Percentiles rank a stretch among this genome's conserved stretches.
Conservation (phyloP, 30 jellyfish, hydroid and myxozoan genomes). For the Mastigias papua region DNA sequence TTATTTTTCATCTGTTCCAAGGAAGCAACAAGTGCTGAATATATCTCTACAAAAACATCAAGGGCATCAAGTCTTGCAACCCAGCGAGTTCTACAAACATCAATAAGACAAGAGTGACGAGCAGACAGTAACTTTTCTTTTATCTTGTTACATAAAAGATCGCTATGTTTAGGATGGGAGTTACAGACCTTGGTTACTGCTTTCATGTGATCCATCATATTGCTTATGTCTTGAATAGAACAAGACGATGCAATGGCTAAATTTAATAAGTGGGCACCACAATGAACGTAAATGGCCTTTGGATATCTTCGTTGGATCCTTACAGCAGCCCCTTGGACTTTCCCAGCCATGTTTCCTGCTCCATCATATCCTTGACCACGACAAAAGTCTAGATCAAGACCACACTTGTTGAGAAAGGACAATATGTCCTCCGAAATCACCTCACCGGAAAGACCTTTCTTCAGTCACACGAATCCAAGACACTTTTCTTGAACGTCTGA, state of each 20-base stretch:
- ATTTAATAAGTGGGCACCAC: constrained; percentile 64
- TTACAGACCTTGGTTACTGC: constrained; percentile 25
- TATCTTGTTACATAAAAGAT: constrained; percentile 3
- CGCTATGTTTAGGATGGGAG: constrained; percentile 19
- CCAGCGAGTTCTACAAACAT: constrained; percentile 79
- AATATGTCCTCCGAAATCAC: constrained; percentile 41
- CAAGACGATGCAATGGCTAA: constrained; percentile 68
- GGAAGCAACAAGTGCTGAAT: constrained; percentile 12
- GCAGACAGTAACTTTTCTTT: neutral
- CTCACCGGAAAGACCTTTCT: constrained; percentile 75
- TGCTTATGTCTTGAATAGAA: constrained; percentile 34
- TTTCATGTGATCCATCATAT: constrained; percentile 70
- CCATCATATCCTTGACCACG: constrained; percentile 86
- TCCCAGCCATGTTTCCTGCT: constrained; percentile 86
- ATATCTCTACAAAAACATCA: constrained; percentile 39
- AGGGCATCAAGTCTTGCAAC: constrained; percentile 65
- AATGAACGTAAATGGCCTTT: constrained; percentile 71
- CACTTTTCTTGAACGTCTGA: neutral
- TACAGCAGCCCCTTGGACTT: constrained; percentile 62
- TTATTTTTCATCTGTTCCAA: constrained; percentile 11
- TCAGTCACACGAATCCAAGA: constrained; percentile 63
- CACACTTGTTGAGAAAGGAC: neutral
- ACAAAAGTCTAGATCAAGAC: constrained; percentile 32
- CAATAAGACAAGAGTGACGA: constrained; percentile 33
- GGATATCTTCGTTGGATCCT: constrained; percentile 4